Percentiles rank a stretch among this genome's conserved stretches.
Evolutionary conservation across 2,888 invertebrate species (phyloP).

Genomic region (Trimorus sp.): DNA sequence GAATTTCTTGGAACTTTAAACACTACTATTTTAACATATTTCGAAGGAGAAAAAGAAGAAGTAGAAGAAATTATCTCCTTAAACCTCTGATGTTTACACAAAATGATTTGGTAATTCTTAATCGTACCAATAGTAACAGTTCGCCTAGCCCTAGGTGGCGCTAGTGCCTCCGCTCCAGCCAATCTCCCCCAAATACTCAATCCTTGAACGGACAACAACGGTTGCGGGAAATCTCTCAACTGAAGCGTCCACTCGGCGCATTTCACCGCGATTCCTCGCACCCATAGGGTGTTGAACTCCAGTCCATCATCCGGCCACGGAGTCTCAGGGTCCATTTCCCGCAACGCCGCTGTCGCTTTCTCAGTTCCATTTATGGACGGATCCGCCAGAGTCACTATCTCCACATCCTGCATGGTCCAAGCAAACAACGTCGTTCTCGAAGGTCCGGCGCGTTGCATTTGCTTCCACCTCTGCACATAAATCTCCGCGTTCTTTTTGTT

Average conservation of each 20-base stretch:
- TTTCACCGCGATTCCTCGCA: constrained; percentile 91
- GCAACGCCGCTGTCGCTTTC: constrained; percentile 88
- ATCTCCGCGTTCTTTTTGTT: constrained; percentile 96
- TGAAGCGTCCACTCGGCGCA: constrained; percentile 94
- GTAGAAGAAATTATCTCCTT: too few relatives aligned
- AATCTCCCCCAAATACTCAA: constrained; percentile 95
- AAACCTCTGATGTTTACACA: too few relatives aligned
- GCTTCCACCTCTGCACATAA: constrained; percentile 94
- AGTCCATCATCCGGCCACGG: constrained; percentile 96
- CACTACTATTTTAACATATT: too few relatives aligned
- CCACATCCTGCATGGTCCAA: constrained; percentile 90
- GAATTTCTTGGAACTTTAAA: too few relatives aligned
- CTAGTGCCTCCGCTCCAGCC: constrained; percentile 93
- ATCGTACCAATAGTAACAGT: constrained; percentile 85
- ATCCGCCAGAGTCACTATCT: constrained; percentile 91
- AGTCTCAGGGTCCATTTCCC: constrained; percentile 93
- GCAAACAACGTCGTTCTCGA: constrained; percentile 91
- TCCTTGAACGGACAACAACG: constrained; percentile 91
- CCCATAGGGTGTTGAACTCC: constrained; percentile 96
- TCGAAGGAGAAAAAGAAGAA: too few relatives aligned
- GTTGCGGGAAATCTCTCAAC: constrained; percentile 97
- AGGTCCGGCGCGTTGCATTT: constrained; percentile 85
- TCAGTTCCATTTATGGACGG: constrained; percentile 91
- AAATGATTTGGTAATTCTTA: too few relatives aligned
- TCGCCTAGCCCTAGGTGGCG: constrained; percentile 89